Evolutionary conservation across 1,140 invertebrate species (phyloP).

Genomic region (Hylaeus volcanicus): DNA sequence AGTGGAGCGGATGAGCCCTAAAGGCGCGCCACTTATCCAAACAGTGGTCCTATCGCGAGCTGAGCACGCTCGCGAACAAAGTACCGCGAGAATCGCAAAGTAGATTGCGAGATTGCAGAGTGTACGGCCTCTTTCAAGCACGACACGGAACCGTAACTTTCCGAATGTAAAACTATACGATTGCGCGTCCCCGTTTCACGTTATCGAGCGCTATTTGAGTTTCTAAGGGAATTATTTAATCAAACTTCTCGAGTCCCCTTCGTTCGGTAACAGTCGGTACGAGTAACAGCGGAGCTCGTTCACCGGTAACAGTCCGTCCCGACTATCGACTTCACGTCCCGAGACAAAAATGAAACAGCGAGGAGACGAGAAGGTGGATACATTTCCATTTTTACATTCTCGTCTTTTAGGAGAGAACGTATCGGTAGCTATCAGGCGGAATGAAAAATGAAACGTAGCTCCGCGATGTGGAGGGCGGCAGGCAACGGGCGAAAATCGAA

Average conservation of each 20-base stretch:
- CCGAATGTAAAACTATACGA: not conserved
- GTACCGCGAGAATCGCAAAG: not conserved
- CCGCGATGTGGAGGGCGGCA: no score
- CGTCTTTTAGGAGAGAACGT: no score
- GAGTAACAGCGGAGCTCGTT: not conserved
- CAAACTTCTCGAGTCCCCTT: slow-evolving; percentile 5
- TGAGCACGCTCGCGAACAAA: not conserved
- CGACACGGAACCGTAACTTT: not conserved
- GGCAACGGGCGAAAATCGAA: no score
- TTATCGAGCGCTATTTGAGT: slow-evolving; percentile 8
- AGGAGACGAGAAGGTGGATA: no score
- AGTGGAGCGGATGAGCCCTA: no score
- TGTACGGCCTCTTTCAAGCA: no score
- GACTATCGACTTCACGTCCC: not conserved
- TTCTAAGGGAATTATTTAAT: not conserved
- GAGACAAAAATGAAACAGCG: not conserved
- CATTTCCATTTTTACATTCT: no score
- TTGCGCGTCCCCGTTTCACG: not conserved
- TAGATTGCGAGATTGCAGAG: not conserved
- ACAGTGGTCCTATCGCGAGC: no score
- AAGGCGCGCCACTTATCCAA: no score
- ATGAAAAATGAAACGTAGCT: no score
- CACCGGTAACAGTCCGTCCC: not conserved
- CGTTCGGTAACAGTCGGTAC: not conserved
- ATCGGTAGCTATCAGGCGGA: no score